Percentiles rank a stretch among this genome's conserved stretches.
These are phyloP conservation scores for Trachelus iudaicus DNA, from an alignment of 2,888 invertebrate species.

Conservation along the genomic window DNA sequence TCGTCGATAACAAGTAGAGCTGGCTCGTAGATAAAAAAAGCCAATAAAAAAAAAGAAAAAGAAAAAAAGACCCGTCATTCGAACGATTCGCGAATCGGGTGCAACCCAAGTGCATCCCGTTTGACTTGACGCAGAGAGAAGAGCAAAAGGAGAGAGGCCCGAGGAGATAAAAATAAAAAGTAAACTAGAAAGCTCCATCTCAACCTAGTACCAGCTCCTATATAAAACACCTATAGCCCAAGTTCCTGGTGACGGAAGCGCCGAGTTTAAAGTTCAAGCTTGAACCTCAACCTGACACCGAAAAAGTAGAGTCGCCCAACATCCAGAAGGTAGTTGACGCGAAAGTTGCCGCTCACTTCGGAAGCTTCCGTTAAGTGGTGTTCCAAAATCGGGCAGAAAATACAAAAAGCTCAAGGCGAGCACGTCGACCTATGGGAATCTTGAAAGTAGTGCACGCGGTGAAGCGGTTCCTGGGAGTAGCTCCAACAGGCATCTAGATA, in stretches of 20 bases:
- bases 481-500: constrained; percentile 20
- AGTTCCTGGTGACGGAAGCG: background rate
- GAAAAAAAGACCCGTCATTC: too few relatives aligned
- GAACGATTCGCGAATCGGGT: too few relatives aligned
- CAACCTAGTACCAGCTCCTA: too few relatives aligned
- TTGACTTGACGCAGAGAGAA: too few relatives aligned
- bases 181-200: too few relatives aligned
- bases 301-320: constrained; percentile 1
- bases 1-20: too few relatives aligned
- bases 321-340: constrained; percentile 16
- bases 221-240: background rate
- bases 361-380: constrained; percentile 22
- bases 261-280: constrained; percentile 8
- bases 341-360: constrained; percentile 11
- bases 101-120: too few relatives aligned
- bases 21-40: too few relatives aligned
- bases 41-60: too few relatives aligned
- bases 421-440: constrained; percentile 11
- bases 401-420: constrained; percentile 18
- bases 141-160: too few relatives aligned
- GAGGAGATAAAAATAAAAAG: too few relatives aligned
- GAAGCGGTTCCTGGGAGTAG: constrained; percentile 13
- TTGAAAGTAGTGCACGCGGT: constrained; percentile 1
- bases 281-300: background rate
- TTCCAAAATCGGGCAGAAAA: constrained; percentile 20